These are phyloP conservation scores for Meloidogyne exigua DNA, from an alignment of 1,140 invertebrate species.

Conservation along the genomic window DNA sequence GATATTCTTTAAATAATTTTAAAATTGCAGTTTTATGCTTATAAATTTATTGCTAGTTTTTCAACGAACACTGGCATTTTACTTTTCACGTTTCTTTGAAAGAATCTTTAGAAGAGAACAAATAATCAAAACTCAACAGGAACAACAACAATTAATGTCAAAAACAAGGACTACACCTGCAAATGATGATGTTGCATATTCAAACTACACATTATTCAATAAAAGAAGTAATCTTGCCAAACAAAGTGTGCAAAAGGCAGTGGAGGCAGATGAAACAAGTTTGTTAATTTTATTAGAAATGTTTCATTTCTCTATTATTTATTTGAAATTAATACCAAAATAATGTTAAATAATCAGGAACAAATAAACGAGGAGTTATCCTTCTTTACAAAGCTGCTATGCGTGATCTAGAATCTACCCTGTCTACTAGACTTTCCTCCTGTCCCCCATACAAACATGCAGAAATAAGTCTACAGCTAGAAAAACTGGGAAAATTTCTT, in stretches of 20 bases:
- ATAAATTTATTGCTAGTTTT: not conserved
- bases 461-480: slow-evolving; percentile 17
- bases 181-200: slow-evolving; percentile 21
- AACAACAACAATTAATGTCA: slow-evolving; percentile 11
- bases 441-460: slow-evolving; percentile 15
- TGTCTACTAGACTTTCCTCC: not conserved
- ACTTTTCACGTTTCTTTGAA: not conserved
- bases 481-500: slow-evolving; percentile 10
- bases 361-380: slow-evolving; percentile 17
- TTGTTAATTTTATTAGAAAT: not conserved
- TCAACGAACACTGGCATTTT: slow-evolving; percentile 1
- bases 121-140: not conserved
- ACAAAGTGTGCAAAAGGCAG: slow-evolving; percentile 18
- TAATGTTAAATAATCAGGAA: slow-evolving; percentile 15
- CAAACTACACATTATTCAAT: slow-evolving; percentile 23
- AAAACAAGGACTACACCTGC: not conserved
- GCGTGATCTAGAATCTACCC: not conserved
- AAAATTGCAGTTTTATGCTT: not conserved
- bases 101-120: not conserved
- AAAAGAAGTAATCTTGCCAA: not conserved
- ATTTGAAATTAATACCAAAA: too few relatives aligned
- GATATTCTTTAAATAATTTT: not conserved
- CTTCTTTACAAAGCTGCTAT: slow-evolving; percentile 16
- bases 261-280: slow-evolving; percentile 30
- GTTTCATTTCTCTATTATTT: too few relatives aligned